Conservation (phyloP, 2,797 vertebrate genomes). For the Scarus forsteni region DNA sequence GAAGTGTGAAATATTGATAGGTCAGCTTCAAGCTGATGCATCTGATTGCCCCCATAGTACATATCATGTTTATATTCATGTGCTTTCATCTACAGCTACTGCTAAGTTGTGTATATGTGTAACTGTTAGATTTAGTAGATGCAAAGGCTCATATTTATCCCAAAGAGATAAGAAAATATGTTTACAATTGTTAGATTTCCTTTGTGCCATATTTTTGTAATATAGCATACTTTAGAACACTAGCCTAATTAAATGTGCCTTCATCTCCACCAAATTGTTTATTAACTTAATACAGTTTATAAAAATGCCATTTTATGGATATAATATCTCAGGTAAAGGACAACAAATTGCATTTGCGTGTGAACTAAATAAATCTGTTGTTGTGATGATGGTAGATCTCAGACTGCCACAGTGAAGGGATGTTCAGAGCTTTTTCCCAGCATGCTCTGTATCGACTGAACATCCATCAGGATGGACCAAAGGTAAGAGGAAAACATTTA, state of each 20-base stretch:
- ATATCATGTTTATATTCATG: conserved; percentile 72
- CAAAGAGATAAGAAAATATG: conserved; percentile 41
- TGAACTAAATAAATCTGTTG: conserved; percentile 15
- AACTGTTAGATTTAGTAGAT: conserved; percentile 47
- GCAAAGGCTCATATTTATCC: conserved; percentile 49
- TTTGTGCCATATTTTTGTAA: conserved; percentile 23
- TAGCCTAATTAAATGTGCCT: conserved; percentile 15
- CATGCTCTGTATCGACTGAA: conserved; percentile 93
- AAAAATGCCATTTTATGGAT: background rate
- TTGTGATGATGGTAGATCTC: conserved; percentile 88
- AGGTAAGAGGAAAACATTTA: conserved; percentile 80
- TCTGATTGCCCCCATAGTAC: conserved; percentile 55
- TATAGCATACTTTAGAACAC: background rate
- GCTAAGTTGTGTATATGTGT: conserved; percentile 33
- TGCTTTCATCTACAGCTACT: conserved; percentile 51
- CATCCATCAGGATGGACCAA: conserved; percentile 86
- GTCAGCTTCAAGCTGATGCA: conserved; percentile 63
- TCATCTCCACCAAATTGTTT: conserved; percentile 1
- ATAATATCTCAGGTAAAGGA: conserved; percentile 6
- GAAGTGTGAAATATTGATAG: conserved; percentile 77
- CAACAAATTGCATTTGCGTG: background rate
- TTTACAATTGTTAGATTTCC: conserved; percentile 42
- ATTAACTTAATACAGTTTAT: background rate
- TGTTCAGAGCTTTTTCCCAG: conserved; percentile 96
- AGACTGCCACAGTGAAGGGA: conserved; percentile 90